Conservation (phyloP, 37 sponge, comb jelly and placozoan species). For the Bolinopsis microptera region DNA sequence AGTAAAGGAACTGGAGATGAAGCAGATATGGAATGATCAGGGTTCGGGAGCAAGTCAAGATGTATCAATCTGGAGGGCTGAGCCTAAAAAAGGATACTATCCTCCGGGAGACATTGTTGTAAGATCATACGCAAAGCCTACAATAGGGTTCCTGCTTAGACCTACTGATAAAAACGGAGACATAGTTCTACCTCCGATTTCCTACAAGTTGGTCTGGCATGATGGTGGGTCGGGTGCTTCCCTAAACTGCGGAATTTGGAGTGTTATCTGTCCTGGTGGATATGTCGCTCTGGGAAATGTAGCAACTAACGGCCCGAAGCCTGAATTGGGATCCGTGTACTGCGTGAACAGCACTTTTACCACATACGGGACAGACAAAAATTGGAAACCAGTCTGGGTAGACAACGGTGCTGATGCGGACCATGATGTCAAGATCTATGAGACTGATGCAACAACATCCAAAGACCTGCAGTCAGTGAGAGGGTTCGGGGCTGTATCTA, state of each 20-base stretch:
- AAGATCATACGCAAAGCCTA: neutral
- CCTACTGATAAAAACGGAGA: neutral
- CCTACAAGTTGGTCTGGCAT: neutral
- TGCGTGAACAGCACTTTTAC: neutral
- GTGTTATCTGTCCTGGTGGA: neutral
- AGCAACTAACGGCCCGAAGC: neutral
- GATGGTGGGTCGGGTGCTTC: neutral
- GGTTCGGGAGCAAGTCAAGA: neutral
- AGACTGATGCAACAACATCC: too few relatives aligned
- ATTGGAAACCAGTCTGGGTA: neutral
- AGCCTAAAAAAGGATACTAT: neutral
- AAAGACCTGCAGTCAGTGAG: too few relatives aligned
- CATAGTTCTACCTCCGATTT: neutral
- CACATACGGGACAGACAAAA: neutral
- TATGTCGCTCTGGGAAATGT: neutral
- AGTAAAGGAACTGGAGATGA: neutral
- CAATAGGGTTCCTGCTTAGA: neutral
- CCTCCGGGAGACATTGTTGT: neutral
- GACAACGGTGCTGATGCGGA: neutral
- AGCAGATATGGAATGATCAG: neutral
- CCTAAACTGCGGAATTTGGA: neutral
- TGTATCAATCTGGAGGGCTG: slow-evolving; percentile 8
- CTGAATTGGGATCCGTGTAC: neutral
- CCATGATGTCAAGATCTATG: too few relatives aligned
- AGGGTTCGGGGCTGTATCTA: too few relatives aligned